These are phyloP conservation scores for Ctenicera cuprea DNA, from an alignment of 2,888 invertebrate species.

Conservation along the genomic window DNA sequence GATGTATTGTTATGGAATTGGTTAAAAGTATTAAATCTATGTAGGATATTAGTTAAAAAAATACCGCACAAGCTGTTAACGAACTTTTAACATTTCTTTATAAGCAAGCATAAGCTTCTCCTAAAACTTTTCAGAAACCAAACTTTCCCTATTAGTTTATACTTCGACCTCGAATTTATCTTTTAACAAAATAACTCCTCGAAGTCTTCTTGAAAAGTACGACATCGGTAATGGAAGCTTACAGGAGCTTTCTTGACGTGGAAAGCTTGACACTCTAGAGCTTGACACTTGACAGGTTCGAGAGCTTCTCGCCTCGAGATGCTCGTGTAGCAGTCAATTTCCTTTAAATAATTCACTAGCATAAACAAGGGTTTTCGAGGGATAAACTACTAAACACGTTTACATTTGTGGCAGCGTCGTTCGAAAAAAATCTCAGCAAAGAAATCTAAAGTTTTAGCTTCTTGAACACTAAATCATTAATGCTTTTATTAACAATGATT, in stretches of 20 bases:
- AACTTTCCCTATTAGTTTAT: not conserved
- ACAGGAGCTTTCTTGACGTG: constrained; percentile 32
- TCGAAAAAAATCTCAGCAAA: not conserved
- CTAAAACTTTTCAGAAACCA: constrained; percentile 1
- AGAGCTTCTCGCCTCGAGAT: constrained; percentile 36
- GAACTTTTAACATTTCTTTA: not conserved
- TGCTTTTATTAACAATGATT: too few species aligned
- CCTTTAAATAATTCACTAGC: constrained; percentile 36
- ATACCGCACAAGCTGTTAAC: too few species aligned
- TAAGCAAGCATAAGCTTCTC: not conserved
- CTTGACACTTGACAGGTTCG: constrained; percentile 41
- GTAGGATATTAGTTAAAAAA: too few species aligned
- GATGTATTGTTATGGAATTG: too few species aligned
- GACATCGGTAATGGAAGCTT: constrained; percentile 41
- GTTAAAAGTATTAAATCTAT: too few species aligned
- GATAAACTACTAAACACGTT: constrained; percentile 23
- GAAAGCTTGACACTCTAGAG: constrained; percentile 39
- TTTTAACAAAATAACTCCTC: constrained; percentile 27
- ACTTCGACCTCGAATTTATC: not conserved
- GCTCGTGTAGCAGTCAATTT: constrained; percentile 35
- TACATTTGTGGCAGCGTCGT: not conserved
- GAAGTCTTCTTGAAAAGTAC: constrained; percentile 20
- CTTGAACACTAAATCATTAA: too few species aligned
- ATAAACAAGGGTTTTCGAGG: constrained; percentile 17
- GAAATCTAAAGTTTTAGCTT: not conserved